phyloP scores from a whole-genome alignment of 2,113 vertebrate species.

The Mesitornis unicolor region DNA sequence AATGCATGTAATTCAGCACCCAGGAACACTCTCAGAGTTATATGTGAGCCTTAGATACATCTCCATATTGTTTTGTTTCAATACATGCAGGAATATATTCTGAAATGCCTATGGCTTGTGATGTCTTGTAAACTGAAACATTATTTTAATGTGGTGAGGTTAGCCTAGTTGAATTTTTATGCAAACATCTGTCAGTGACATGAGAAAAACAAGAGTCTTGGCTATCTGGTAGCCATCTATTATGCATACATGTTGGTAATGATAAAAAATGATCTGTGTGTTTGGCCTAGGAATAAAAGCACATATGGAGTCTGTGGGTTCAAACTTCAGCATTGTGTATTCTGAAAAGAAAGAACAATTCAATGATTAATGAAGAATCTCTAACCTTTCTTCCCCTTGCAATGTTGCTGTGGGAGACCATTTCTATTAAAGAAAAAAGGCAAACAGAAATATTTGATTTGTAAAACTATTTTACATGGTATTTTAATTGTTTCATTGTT shows the following conservation, averaged over 20 bases:
- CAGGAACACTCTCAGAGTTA: not conserved
- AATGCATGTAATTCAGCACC: not conserved
- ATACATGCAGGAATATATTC: not conserved
- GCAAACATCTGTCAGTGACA: conserved; percentile 22
- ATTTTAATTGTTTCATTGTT: not conserved
- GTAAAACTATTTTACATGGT: not conserved
- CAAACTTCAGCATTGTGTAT: not conserved
- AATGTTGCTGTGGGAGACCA: not conserved
- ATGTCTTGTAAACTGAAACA: not conserved
- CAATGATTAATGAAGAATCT: not conserved
- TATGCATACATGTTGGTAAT: not conserved
- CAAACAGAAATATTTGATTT: not conserved
- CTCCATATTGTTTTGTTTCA: not conserved
- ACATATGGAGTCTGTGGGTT: not conserved
- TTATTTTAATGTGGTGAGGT: not conserved
- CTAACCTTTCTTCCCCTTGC: not conserved
- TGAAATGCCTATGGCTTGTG: not conserved
- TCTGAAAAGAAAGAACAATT: not conserved
- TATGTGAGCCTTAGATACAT: not conserved
- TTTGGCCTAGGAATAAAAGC: not conserved
- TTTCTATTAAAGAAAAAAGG: not conserved
- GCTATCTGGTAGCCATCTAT: not conserved
- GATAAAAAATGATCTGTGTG: not conserved
- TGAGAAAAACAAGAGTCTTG: not conserved
- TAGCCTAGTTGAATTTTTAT: conserved; percentile 7